Evolutionary conservation across 2,888 invertebrate species (phyloP).

Genomic region (Suillia variegata): DNA sequence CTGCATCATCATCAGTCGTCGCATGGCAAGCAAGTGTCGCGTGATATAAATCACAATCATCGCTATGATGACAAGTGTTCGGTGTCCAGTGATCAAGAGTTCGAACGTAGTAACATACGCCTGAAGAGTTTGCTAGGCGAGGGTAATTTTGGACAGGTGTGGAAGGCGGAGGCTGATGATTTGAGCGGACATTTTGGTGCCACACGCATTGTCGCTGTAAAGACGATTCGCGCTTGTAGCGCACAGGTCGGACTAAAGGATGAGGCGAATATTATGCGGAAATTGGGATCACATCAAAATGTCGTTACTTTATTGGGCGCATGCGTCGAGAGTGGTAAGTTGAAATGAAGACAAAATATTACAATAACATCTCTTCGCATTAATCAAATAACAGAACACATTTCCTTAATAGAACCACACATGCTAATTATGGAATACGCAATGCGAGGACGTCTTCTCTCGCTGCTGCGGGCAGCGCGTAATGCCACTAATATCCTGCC

Average conservation of each 20-base stretch:
- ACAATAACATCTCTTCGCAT: too few species aligned
- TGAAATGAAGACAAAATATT: not conserved
- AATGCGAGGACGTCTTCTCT: slow-evolving; percentile 80
- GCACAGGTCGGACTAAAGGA: slow-evolving; percentile 77
- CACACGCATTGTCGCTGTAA: slow-evolving; percentile 82
- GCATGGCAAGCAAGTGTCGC: slow-evolving; percentile 17
- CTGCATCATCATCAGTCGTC: slow-evolving; percentile 26
- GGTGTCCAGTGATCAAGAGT: slow-evolving; percentile 65
- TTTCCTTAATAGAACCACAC: slow-evolving; percentile 71
- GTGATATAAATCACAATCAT: slow-evolving; percentile 40
- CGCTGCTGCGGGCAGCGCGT: slow-evolving; percentile 70
- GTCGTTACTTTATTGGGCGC: slow-evolving; percentile 82
- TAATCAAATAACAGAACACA: too few species aligned
- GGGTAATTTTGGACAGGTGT: slow-evolving; percentile 86
- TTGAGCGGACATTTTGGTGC: slow-evolving; percentile 76
- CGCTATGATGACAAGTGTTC: slow-evolving; percentile 55
- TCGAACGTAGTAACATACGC: slow-evolving; percentile 76
- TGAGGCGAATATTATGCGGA: slow-evolving; percentile 83
- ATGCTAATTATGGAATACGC: slow-evolving; percentile 86
- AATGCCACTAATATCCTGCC: slow-evolving; percentile 62
- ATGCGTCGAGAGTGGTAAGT: slow-evolving; percentile 79
- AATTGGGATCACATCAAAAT: slow-evolving; percentile 80
- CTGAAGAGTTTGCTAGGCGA: slow-evolving; percentile 81
- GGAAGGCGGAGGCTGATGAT: slow-evolving; percentile 85
- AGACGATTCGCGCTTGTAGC: slow-evolving; percentile 79